Base-by-base conservation (phyloP, 1,140 invertebrate species). In the Anoplolepis gracilipes region DNA sequence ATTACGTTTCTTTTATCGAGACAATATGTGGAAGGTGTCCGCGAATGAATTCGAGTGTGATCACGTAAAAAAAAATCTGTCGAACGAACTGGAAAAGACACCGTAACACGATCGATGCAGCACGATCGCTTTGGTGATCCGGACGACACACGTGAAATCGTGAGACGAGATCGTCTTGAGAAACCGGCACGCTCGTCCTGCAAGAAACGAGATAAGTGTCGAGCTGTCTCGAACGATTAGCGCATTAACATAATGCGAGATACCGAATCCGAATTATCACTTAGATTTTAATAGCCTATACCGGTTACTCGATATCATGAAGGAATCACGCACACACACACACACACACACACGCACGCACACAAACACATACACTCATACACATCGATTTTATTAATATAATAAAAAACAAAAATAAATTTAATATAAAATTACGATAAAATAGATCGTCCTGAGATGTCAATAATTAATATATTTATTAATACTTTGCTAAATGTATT, bases 61-160 rank as follows among this genome's bases (percentile, higher is more conserved):
- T 90, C 93, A 93, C 88, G 91, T 92, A 89, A 90, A 88, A 89
- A 90, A 88, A 93, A 93, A 94, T 93, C 92, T 93, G 89, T 91
- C 88, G 92, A 93, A 92, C 93, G 88, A 93, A 94, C 91, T 94
- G 92, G 92, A 93, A 94, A 90, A 87, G 69, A 82, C 88, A 88
- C 79, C 84, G 93, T 94, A 94, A 94, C 88, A 93, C 90, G 93
- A 92, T 91, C 89, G 77, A 78, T 55, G 82, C 84, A 87, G 70
- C 79, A 57, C 77, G 90, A 91, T 88, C 89, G 57, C 85, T 76
- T 59, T 84, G 90, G 49, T 78, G 90, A 91, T 91, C 88, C 76
- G 67, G 55, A 49, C 65, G 55, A 84, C 73, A 85, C n/a, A 87
- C 69, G 55, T 89, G 90, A 91, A 89, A 87, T 89, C 88, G 79